Conservation (phyloP, 1,140 invertebrate species). For the Meloidogyne chitwoodi region DNA sequence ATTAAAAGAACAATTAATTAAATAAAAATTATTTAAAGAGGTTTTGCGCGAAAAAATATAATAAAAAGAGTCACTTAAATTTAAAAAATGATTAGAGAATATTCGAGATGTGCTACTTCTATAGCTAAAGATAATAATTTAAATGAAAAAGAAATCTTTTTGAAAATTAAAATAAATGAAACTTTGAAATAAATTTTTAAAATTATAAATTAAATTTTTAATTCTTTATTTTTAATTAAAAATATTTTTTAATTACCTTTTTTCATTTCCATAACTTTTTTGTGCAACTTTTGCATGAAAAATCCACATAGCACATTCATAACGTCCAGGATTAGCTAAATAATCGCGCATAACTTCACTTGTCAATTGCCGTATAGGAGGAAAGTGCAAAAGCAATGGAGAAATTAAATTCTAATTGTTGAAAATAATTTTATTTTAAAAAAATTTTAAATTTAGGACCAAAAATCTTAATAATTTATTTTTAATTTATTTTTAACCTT, state of each 20-base stretch:
- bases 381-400: slow-evolving; percentile 11
- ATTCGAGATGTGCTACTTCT: no score
- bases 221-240: neutral
- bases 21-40: neutral
- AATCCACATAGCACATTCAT: slow-evolving; percentile 71
- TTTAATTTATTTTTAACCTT: neutral
- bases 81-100: no score
- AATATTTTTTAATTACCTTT: slow-evolving; percentile 66
- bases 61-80: no score
- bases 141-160: no score
- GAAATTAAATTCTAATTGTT: neutral
- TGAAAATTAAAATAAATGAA: no score
- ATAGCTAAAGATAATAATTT: no score
- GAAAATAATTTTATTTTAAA: no score
- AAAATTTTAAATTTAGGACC: no score
- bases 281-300: slow-evolving; percentile 95
- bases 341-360: slow-evolving; percentile 51
- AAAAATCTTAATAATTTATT: neutral
- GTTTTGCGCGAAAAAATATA: neutral
- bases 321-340: slow-evolving; percentile 35
- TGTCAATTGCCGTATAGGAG: slow-evolving; percentile 20
- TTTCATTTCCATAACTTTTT: slow-evolving; percentile 99
- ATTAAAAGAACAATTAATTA: neutral
- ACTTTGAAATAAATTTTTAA: no score
- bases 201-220: no score